Evolutionary conservation across 1,140 invertebrate genomes (phyloP).

Genomic region (Drosophila lowei): DNA sequence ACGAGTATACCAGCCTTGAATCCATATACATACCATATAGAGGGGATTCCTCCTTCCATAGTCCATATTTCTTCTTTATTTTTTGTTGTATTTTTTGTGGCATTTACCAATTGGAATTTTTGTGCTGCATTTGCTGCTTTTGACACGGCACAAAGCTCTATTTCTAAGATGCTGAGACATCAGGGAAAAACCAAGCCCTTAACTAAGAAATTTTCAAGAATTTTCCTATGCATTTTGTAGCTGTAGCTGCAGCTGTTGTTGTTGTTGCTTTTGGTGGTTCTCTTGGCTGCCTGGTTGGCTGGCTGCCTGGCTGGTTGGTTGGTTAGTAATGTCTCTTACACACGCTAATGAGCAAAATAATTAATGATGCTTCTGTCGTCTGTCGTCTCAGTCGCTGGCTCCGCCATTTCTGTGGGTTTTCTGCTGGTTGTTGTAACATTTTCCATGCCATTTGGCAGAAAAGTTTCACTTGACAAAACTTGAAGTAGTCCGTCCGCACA

Average conservation of each 20-base stretch:
- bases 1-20: too few relatives aligned
- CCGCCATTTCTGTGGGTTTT: constrained; percentile 14
- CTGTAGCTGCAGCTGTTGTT: constrained; percentile 9
- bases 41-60: constrained; percentile 14
- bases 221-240: constrained; percentile 34
- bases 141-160: constrained; percentile 51
- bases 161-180: too few relatives aligned
- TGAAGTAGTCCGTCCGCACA: constrained; percentile 53
- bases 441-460: constrained; percentile 77
- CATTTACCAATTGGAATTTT: constrained; percentile 63
- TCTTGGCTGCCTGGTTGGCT: neutral
- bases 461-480: constrained; percentile 76
- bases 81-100: constrained; percentile 21
- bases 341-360: constrained; percentile 78
- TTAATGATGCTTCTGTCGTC: constrained; percentile 67
- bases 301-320: constrained; percentile 5
- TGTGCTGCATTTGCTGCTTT: constrained; percentile 71
- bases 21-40: neutral
- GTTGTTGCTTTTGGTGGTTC: constrained; percentile 1
- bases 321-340: constrained; percentile 52
- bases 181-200: constrained; percentile 25
- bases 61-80: constrained; percentile 12
- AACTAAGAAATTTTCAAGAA: constrained; percentile 49
- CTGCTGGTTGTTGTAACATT: constrained; percentile 46
- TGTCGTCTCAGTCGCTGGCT: constrained; percentile 17